Evolutionary conservation across 1,140 invertebrate genomes (phyloP).

Genomic region (Lerema accius): DNA sequence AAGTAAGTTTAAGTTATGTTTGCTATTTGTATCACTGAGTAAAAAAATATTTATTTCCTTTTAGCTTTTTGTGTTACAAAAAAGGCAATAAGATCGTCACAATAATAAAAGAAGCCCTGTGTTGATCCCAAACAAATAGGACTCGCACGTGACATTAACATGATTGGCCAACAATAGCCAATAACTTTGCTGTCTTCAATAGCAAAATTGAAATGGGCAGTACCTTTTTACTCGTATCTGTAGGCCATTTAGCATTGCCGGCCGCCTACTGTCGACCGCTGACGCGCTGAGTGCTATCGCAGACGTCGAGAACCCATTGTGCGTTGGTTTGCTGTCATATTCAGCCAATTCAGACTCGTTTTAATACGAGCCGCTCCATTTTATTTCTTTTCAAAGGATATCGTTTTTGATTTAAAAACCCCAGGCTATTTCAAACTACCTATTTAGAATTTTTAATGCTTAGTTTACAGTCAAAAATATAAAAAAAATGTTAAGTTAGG

Average conservation of each 20-base stretch:
- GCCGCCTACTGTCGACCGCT: not conserved
- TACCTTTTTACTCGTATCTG: constrained; percentile 9
- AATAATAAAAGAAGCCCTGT: no score
- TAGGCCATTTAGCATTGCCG: constrained; percentile 8
- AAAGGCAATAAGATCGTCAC: no score
- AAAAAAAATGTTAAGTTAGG: no score
- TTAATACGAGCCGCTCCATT: constrained; percentile 4
- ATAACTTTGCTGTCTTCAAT: not conserved
- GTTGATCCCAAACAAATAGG: not conserved
- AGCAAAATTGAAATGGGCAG: constrained; percentile 1
- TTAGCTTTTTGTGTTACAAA: no score
- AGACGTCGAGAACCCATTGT: constrained; percentile 6
- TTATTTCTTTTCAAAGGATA: not conserved
- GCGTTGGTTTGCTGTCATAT: constrained; percentile 20
- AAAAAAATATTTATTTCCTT: no score
- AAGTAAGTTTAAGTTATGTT: no score
- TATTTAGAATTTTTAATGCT: not conserved
- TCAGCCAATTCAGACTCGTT: constrained; percentile 8
- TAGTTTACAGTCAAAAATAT: no score
- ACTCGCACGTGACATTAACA: not conserved
- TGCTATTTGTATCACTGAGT: no score
- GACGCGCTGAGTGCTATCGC: constrained; percentile 4
- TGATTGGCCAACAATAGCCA: not conserved
- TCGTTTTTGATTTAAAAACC: not conserved
- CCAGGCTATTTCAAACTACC: not conserved